Evolutionary conservation across 2,888 invertebrate species (phyloP).

Genomic region (Pinctada fucata): DNA sequence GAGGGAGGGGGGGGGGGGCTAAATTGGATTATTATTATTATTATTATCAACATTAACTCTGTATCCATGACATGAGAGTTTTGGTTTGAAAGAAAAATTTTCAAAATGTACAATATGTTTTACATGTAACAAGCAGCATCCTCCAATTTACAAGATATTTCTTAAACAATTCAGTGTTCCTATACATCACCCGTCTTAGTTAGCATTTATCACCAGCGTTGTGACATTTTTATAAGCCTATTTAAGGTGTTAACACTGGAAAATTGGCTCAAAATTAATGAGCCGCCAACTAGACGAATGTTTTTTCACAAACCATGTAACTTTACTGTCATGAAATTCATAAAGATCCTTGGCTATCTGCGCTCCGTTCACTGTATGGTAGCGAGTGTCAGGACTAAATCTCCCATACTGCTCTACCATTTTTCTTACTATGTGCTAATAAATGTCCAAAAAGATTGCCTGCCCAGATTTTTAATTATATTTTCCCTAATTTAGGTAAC

Average conservation of each 20-base stretch:
- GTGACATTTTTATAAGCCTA: not conserved
- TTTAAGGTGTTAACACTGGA: constrained; percentile 24
- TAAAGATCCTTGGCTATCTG: not conserved
- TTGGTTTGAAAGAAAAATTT: too few relatives aligned
- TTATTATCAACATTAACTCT: too few relatives aligned
- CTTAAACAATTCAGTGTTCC: too few relatives aligned
- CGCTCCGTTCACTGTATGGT: not conserved
- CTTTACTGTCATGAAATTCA: not conserved
- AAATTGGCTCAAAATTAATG: constrained; percentile 27
- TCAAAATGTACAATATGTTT: too few relatives aligned
- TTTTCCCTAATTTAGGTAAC: not conserved
- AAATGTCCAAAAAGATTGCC: not conserved
- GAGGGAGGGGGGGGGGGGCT: too few relatives aligned
- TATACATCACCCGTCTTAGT: not conserved
- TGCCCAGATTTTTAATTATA: constrained; percentile 1
- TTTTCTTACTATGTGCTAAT: not conserved
- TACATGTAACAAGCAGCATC: too few relatives aligned
- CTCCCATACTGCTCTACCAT: not conserved
- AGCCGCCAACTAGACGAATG: constrained; percentile 16
- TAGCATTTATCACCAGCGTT: not conserved
- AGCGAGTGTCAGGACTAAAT: not conserved
- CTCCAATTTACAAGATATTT: too few relatives aligned
- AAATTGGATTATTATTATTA: too few relatives aligned
- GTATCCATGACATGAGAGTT: too few relatives aligned
- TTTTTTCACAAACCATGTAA: constrained; percentile 3